Conservation (phyloP, 1,140 invertebrate genomes). For the Xylocopa sonorina region DNA sequence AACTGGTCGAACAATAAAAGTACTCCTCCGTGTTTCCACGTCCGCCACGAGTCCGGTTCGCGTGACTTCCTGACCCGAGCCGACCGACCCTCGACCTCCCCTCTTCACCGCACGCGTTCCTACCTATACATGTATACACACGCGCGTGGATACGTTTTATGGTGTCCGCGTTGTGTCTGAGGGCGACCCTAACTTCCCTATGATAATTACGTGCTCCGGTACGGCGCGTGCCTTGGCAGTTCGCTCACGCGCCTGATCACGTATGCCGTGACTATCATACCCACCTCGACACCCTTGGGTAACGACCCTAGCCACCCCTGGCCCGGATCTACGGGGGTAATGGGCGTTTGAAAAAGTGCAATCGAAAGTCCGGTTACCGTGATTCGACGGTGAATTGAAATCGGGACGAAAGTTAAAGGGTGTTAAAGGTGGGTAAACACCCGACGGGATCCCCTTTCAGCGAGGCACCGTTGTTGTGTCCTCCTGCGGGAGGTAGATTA, state of each 20-base stretch:
- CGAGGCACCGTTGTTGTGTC: too few species aligned
- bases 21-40: constrained; percentile 56
- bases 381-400: constrained; percentile 21
- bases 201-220: constrained; percentile 77
- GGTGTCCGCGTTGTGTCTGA: constrained; percentile 28
- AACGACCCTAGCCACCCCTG: constrained; percentile 49
- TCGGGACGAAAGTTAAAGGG: not conserved
- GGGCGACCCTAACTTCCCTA: constrained; percentile 66
- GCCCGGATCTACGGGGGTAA: constrained; percentile 28
- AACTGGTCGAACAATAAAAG: constrained; percentile 69
- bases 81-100: constrained; percentile 60
- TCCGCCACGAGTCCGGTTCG: constrained; percentile 58
- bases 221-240: constrained; percentile 76
- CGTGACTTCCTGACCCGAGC: constrained; percentile 75
- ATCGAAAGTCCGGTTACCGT: constrained; percentile 29
- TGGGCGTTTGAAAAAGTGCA: constrained; percentile 42
- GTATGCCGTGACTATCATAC: constrained; percentile 76
- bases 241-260: constrained; percentile 70
- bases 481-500: not conserved
- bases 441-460: too few species aligned
- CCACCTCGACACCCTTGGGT: constrained; percentile 63
- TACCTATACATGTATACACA: not conserved
- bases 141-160: not conserved
- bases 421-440: not conserved
- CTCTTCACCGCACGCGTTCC: too few species aligned